Percentiles rank a stretch among this genome's conserved stretches.
phyloP scores from a whole-genome alignment of 2,113 vertebrate species.

The Ptilorrhoa leucosticta region DNA sequence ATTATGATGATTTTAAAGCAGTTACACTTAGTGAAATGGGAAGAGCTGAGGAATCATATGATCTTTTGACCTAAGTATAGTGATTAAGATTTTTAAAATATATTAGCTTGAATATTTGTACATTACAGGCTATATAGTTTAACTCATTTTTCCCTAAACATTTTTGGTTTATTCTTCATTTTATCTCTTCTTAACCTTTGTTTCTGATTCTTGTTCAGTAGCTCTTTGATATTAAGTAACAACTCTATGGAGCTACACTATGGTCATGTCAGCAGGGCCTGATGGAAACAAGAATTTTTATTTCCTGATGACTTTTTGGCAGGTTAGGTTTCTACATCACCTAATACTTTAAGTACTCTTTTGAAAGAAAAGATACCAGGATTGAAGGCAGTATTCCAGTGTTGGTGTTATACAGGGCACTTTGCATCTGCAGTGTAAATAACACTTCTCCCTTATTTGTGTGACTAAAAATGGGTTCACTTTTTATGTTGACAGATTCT shows the following conservation, averaged over 20 bases:
- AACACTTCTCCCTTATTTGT: neutral
- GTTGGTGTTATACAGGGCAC: neutral
- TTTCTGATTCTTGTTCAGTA: neutral
- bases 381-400: neutral
- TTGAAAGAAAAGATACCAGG: neutral
- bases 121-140: neutral
- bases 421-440: neutral
- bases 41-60: neutral
- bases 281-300: neutral
- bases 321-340: neutral
- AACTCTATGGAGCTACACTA: neutral
- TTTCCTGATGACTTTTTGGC: neutral
- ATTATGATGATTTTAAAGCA: neutral
- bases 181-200: neutral
- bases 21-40: neutral
- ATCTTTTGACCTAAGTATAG: neutral
- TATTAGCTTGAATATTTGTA: neutral
- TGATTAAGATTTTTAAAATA: neutral
- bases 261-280: neutral
- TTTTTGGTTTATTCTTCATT: neutral
- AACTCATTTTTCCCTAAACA: neutral
- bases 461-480: neutral
- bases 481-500: neutral
- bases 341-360: neutral
- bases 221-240: neutral